phyloP scores from a whole-genome alignment of 2,113 vertebrate genomes.

The Oenanthe oenanthe region DNA sequence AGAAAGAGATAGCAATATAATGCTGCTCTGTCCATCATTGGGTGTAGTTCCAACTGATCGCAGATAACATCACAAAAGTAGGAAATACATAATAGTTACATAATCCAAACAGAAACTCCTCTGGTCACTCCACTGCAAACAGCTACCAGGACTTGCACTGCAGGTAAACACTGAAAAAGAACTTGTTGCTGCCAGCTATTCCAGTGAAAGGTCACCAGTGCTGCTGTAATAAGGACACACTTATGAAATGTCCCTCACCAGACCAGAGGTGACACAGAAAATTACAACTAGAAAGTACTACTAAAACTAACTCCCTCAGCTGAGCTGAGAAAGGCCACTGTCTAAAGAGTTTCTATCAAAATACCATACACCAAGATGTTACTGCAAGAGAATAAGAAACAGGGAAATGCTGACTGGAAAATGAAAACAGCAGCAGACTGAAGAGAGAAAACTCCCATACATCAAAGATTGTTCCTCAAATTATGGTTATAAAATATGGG shows the following conservation, averaged over 20 bases:
- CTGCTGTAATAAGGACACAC: neutral
- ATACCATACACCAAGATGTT: neutral
- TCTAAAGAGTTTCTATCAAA: neutral
- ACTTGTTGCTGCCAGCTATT: neutral
- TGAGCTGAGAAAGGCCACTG: neutral
- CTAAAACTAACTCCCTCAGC: neutral
- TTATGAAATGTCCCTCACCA: neutral
- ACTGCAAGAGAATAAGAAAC: neutral
- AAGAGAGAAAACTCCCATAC: neutral
- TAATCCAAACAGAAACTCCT: neutral
- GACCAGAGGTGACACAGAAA: neutral
- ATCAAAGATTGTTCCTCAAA: neutral
- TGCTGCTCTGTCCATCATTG: neutral
- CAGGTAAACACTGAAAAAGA: neutral
- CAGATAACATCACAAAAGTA: neutral
- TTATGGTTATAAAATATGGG: neutral
- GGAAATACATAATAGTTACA: neutral
- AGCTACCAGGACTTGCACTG: neutral
- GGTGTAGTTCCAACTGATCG: neutral
- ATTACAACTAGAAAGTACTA: neutral
- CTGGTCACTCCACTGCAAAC: neutral
- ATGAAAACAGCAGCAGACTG: neutral
- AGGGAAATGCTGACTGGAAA: neutral
- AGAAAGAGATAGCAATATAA: neutral
- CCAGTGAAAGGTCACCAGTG: neutral